Evolutionary conservation across 1,140 invertebrate species (phyloP).

Genomic region (Teleopsis dalmanni): DNA sequence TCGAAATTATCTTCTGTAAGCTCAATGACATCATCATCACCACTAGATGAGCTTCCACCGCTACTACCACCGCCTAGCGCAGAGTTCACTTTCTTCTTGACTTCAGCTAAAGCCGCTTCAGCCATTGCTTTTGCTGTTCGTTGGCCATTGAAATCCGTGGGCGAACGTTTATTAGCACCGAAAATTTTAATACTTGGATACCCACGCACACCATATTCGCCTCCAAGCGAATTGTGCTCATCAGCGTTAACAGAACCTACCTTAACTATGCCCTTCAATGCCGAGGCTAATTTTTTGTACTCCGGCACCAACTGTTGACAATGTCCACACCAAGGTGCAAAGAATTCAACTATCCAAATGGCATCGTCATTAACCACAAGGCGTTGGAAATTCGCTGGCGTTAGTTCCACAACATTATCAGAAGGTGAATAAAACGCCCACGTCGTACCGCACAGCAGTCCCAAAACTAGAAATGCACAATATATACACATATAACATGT

Average conservation of each 20-base stretch:
- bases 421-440: slow-evolving; percentile 68
- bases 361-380: slow-evolving; percentile 77
- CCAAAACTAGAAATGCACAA: slow-evolving; percentile 12
- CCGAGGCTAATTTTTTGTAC: slow-evolving; percentile 80
- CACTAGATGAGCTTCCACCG: slow-evolving; percentile 29
- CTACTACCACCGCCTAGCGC: slow-evolving; percentile 31
- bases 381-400: slow-evolving; percentile 82
- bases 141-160: slow-evolving; percentile 78
- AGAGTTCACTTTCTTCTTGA: slow-evolving; percentile 36
- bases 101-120: slow-evolving; percentile 62
- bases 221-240: slow-evolving; percentile 72
- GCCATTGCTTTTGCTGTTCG: slow-evolving; percentile 80
- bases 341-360: slow-evolving; percentile 84
- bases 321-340: slow-evolving; percentile 88
- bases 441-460: too few species aligned
- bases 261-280: slow-evolving; percentile 87
- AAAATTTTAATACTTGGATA: slow-evolving; percentile 98
- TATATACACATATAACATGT: too few species aligned
- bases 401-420: slow-evolving; percentile 86
- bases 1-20: slow-evolving; percentile 94
- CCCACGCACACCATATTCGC: slow-evolving; percentile 76
- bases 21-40: slow-evolving; percentile 74
- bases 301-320: slow-evolving; percentile 77
- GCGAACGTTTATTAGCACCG: slow-evolving; percentile 75
- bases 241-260: slow-evolving; percentile 91